These are phyloP conservation scores for Erebia ligea DNA, from an alignment of 2,888 invertebrate genomes.

Conservation along the genomic window DNA sequence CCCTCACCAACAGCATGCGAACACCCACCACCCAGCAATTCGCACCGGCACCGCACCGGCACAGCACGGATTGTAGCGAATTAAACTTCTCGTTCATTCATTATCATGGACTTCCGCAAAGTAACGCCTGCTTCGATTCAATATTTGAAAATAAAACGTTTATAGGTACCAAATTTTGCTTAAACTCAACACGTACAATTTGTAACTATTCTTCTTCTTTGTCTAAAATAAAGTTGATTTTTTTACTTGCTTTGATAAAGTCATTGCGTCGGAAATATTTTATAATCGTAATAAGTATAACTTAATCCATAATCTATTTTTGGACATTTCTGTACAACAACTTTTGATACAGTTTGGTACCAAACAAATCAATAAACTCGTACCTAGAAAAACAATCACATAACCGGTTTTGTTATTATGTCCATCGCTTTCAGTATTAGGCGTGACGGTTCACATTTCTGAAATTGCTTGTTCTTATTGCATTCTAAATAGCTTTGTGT, in stretches of 20 bases:
- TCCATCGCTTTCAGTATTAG: conserved; percentile 5
- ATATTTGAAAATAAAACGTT: too few species aligned
- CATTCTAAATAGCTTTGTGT: conserved; percentile 2
- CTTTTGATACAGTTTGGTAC: not conserved
- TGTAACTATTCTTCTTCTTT: not conserved
- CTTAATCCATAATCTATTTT: not conserved
- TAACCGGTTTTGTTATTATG: conserved; percentile 1
- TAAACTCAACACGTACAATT: too few species aligned
- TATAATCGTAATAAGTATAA: not conserved
- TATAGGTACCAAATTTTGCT: too few species aligned
- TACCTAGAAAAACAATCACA: conserved; percentile 17
- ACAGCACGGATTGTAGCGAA: too few species aligned
- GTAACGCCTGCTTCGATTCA: too few species aligned
- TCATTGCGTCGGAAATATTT: not conserved
- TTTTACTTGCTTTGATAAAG: not conserved
- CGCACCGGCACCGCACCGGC: too few species aligned
- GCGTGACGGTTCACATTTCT: conserved; percentile 15
- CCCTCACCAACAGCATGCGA: too few species aligned
- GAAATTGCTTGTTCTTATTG: not conserved
- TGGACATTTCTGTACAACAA: not conserved
- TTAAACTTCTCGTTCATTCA: too few species aligned
- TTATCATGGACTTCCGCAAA: too few species aligned
- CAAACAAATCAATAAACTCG: not conserved
- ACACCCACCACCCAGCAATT: too few species aligned
- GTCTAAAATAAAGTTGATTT: not conserved